phyloP scores from a whole-genome alignment of 2,888 invertebrate species.

The Boloria euphrosyne region DNA sequence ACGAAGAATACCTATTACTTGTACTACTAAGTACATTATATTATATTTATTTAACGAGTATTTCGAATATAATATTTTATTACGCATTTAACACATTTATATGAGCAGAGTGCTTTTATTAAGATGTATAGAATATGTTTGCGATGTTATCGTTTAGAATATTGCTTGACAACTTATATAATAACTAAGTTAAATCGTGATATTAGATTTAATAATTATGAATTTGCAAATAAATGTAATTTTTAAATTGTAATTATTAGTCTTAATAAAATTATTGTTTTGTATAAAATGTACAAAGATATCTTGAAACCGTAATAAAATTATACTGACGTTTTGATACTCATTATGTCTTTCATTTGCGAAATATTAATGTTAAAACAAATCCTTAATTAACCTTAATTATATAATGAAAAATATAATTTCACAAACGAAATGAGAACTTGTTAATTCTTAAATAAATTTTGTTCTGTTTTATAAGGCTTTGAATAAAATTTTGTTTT shows the following conservation, averaged over 20 bases:
- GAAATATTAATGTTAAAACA: conserved; percentile 33
- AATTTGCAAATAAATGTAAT: conserved; percentile 80
- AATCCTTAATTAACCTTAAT: conserved; percentile 36
- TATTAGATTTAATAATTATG: conserved; percentile 80
- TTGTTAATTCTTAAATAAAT: conserved; percentile 23
- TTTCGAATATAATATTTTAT: conserved; percentile 4
- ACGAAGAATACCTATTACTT: no score
- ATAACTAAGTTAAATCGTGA: conserved; percentile 82
- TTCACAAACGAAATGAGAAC: conserved; percentile 29
- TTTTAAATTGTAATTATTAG: conserved; percentile 82
- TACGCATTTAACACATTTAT: conserved; percentile 10
- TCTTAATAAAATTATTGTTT: conserved; percentile 79
- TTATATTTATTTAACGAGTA: conserved; percentile 13
- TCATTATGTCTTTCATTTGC: conserved; percentile 66
- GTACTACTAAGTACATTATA: background rate
- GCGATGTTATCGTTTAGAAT: conserved; percentile 69
- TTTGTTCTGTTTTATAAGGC: conserved; percentile 9
- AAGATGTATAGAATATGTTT: conserved; percentile 51
- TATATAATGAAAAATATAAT: conserved; percentile 32
- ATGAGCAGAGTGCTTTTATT: conserved; percentile 29
- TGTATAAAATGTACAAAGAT: conserved; percentile 81
- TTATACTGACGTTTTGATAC: conserved; percentile 83
- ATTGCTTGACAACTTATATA: conserved; percentile 73
- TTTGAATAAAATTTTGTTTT: conserved; percentile 5
- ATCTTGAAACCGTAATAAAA: conserved; percentile 79